Conservation (phyloP, 2,797 vertebrate genomes). For the Heliangelus exortis region DNA sequence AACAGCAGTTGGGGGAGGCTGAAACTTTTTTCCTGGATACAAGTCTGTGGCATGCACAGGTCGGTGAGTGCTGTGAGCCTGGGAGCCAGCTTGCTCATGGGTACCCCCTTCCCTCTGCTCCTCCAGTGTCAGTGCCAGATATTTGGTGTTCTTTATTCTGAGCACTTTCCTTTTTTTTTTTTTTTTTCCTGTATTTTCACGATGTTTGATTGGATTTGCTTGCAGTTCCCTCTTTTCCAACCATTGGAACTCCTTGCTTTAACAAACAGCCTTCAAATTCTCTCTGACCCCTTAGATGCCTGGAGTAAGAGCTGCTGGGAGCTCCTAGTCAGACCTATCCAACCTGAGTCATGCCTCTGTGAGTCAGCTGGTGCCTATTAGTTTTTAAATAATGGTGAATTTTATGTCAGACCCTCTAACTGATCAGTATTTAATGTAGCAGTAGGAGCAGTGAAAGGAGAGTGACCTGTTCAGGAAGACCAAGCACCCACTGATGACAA, state of each 20-base stretch:
- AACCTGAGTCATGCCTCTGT: rapidly evolving
- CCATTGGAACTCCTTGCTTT: neutral
- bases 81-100: neutral
- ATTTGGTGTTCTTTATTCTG: neutral
- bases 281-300: neutral
- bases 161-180: neutral
- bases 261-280: neutral
- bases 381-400: neutral
- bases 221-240: neutral
- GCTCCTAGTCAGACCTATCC: neutral
- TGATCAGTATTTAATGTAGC: neutral
- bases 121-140: neutral
- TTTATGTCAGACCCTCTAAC: neutral
- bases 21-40: neutral
- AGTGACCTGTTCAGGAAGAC: neutral
- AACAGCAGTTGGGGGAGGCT: neutral
- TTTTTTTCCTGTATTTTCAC: neutral
- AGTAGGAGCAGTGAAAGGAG: neutral
- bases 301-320: neutral
- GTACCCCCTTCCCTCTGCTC: neutral
- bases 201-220: neutral
- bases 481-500: neutral
- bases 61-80: neutral
- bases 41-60: neutral
- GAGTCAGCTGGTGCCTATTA: neutral